Percentiles rank a stretch among this genome's conserved stretches.
These are phyloP conservation scores for Helicoverpa assulta DNA, from an alignment of 2,888 invertebrate genomes.

Conservation along the genomic window DNA sequence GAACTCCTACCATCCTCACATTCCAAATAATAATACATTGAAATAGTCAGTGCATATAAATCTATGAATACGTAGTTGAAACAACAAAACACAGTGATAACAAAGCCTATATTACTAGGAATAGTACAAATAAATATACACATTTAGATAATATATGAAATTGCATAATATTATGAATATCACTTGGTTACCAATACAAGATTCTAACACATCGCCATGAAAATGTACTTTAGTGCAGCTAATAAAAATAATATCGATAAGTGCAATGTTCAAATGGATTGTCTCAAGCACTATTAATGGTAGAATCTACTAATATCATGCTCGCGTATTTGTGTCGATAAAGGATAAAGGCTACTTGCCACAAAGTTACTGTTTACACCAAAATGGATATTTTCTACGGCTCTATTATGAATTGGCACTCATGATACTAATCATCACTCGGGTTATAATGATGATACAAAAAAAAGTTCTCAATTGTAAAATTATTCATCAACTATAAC, in stretches of 20 bases:
- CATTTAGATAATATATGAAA: slow-evolving; percentile 41
- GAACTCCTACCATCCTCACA: slow-evolving; percentile 73
- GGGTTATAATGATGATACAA: slow-evolving; percentile 47
- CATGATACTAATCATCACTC: slow-evolving; percentile 64
- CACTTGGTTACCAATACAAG: slow-evolving; percentile 59
- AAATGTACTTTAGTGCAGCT: slow-evolving; percentile 53
- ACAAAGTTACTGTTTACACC: slow-evolving; percentile 42
- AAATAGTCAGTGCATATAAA: slow-evolving; percentile 60
- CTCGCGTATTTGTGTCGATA: slow-evolving; percentile 33
- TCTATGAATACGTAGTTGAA: slow-evolving; percentile 57
- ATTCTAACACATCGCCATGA: slow-evolving; percentile 52
- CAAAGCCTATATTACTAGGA: slow-evolving; percentile 61
- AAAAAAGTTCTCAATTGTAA: slow-evolving; percentile 54
- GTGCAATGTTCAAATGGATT: slow-evolving; percentile 49
- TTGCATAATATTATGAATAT: slow-evolving; percentile 59
- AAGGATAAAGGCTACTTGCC: slow-evolving; percentile 33
- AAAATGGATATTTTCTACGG: slow-evolving; percentile 44
- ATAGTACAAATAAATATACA: slow-evolving; percentile 63
- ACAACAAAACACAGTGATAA: slow-evolving; percentile 66
- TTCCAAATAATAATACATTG: slow-evolving; percentile 69
- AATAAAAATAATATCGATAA: slow-evolving; percentile 48
- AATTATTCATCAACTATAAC: slow-evolving; percentile 61
- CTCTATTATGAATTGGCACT: slow-evolving; percentile 75
- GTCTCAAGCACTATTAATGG: slow-evolving; percentile 42
- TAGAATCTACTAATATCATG: slow-evolving; percentile 43